Evolutionary conservation across 2,888 invertebrate species (phyloP), one percentile per base, ranked within the genome.

Genomic region (Diaprepes abbreviatus): DNA sequence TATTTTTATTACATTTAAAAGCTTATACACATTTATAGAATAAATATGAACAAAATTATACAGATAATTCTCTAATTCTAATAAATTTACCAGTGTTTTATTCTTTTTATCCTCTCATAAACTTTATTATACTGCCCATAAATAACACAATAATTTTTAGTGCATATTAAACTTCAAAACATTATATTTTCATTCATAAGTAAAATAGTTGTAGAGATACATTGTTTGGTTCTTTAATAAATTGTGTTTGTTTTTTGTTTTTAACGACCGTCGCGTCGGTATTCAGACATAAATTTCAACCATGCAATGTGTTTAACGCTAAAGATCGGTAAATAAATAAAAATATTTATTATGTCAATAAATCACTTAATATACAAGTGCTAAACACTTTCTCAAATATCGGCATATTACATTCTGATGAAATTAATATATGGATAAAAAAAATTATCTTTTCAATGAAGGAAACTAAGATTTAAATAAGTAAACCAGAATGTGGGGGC

Each of bases 141-240:
- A 66, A 66, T 66, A 58, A 66, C 45, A 31, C 55, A 58, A 50
- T 66, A 57, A 66, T 66, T 66, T 65, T 57, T 66, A 66, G n/a
- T 58, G 21, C 57, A 66, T 58, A 58, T 45, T 58, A 52, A 63
- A 43, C 43, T 54, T 35, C 54, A 2, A 35, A 35, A 54, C 54
- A 54, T 54, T 35, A 54, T 54, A 54, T 54, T 54, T 33, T 35
- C 54, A 54, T 54, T 54, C 54, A 54, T 35, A 54, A 54, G 6
- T 54, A n/a, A 35, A 35, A 35, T 54, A 54, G 54, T 54, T 33
- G 54, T 54, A 35, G 17, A 54, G 54, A 54, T 54, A 54, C 54
- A 35, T 35, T 54, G 54, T 54, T 54, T 54, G 28, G 54, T 35
- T 54, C 19, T 54, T 54, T 16, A 54, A 54, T 54, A 54, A 54